These are phyloP conservation scores for Lydus trimaculatus DNA, from an alignment of 2,888 invertebrate species.

Conservation along the genomic window DNA sequence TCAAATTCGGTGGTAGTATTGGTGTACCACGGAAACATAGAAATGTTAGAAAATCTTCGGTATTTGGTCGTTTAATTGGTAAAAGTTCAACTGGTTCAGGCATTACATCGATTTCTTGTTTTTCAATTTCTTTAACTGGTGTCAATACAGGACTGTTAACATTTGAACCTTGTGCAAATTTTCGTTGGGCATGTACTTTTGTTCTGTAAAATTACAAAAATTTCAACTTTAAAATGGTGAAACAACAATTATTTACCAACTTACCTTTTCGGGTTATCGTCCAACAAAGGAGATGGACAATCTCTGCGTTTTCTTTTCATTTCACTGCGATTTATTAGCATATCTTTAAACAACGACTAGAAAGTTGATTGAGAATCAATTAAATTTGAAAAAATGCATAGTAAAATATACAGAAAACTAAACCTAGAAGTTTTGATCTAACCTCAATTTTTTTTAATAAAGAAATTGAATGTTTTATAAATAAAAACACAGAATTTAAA, in stretches of 20 bases:
- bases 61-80: constrained; percentile 75
- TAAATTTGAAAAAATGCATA: background rate
- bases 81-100: constrained; percentile 68
- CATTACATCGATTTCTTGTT: constrained; percentile 58
- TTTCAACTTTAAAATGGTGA: background rate
- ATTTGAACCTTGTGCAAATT: constrained; percentile 84
- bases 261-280: constrained; percentile 62
- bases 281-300: constrained; percentile 49
- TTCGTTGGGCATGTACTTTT: constrained; percentile 85
- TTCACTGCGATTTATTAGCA: constrained; percentile 56
- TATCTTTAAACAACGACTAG: constrained; percentile 32
- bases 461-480: background rate
- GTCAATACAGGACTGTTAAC: constrained; percentile 66
- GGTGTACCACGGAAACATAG: constrained; percentile 82
- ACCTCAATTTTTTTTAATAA: background rate
- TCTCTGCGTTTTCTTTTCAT: constrained; percentile 59
- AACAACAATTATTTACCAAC: constrained; percentile 3
- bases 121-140: constrained; percentile 69
- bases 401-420: background rate
- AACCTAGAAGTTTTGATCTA: background rate
- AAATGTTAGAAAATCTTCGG: constrained; percentile 87
- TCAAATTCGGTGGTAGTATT: constrained; percentile 74
- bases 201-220: constrained; percentile 62
- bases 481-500: background rate
- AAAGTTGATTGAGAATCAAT: background rate